phyloP scores from a whole-genome alignment of 2,113 vertebrate genomes.

The Chlorocebus sabaeus region DNA sequence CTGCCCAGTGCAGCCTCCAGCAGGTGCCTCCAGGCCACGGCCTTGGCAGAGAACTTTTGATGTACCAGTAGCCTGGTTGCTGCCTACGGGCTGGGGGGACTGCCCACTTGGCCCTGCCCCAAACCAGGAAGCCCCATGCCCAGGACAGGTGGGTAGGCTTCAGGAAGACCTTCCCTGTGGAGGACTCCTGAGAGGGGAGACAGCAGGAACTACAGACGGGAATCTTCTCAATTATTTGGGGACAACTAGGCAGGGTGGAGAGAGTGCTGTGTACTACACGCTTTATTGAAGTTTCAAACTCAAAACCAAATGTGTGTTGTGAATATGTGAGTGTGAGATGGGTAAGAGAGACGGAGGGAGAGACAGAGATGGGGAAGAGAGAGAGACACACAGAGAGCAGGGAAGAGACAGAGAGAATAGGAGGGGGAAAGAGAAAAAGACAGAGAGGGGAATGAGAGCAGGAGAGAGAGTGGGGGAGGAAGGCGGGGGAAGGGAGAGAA shows the following conservation, averaged over 20 bases:
- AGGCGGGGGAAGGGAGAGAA: background rate
- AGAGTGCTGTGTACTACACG: too few relatives aligned
- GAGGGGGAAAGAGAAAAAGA: background rate
- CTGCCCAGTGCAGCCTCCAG: too few relatives aligned
- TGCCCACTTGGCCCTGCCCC: background rate
- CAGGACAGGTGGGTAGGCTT: background rate
- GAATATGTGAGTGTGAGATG: too few relatives aligned
- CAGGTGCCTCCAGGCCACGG: too few relatives aligned
- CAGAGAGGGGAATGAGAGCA: too few relatives aligned
- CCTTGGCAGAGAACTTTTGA: too few relatives aligned
- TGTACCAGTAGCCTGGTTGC: too few relatives aligned
- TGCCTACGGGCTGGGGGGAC: too few relatives aligned
- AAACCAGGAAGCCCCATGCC: background rate
- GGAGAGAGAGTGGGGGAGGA: background rate
- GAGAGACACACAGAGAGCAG: background rate
- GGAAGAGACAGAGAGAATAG: background rate
- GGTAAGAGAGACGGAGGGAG: too few relatives aligned
- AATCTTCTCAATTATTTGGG: too few relatives aligned
- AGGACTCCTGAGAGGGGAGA: background rate
- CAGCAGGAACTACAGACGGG: rapidly evolving
- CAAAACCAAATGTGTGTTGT: background rate
- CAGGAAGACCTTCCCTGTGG: background rate
- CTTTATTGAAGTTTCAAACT: background rate
- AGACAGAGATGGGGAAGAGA: background rate
- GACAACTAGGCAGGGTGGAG: background rate